These are phyloP conservation scores for Corydoras maculifer DNA, from an alignment of 2,113 vertebrate genomes.

Conservation along the genomic window DNA sequence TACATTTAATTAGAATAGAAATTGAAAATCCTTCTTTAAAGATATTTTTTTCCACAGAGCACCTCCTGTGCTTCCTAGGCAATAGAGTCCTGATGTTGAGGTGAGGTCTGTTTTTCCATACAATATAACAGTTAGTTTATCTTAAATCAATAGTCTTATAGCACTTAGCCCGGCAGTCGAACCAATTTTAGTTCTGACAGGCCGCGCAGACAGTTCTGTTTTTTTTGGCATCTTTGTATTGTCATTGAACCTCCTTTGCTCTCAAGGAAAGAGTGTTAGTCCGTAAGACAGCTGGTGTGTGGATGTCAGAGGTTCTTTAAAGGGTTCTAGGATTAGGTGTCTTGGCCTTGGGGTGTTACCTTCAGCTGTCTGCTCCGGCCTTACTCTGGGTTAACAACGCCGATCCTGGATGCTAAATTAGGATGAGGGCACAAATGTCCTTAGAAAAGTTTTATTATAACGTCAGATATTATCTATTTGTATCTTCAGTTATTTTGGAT, in stretches of 20 bases:
- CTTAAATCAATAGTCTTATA: too few relatives aligned
- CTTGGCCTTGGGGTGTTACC: constrained; percentile 10
- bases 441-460: neutral
- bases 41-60: too few relatives aligned
- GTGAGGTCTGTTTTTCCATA: too few relatives aligned
- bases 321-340: neutral
- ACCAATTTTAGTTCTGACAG: too few relatives aligned
- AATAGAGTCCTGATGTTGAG: too few relatives aligned
- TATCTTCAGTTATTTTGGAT: too few relatives aligned
- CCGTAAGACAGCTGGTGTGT: constrained; percentile 8
- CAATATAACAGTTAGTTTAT: too few relatives aligned
- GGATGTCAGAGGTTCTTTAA: constrained; percentile 8
- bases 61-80: too few relatives aligned
- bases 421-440: neutral
- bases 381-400: constrained; percentile 14
- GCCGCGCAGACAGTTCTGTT: neutral
- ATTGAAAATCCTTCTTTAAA: too few relatives aligned
- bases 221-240: neutral
- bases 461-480: too few relatives aligned
- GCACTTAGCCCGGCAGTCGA: too few relatives aligned
- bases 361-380: constrained; percentile 25
- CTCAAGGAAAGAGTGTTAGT: constrained; percentile 14
- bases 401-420: constrained; percentile 7
- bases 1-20: too few relatives aligned
- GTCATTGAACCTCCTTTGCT: neutral